Percentiles rank a stretch among this genome's conserved stretches.
These are phyloP conservation scores for Cebidichthys violaceus DNA, from an alignment of 2,113 vertebrate genomes.

Conservation along the genomic window DNA sequence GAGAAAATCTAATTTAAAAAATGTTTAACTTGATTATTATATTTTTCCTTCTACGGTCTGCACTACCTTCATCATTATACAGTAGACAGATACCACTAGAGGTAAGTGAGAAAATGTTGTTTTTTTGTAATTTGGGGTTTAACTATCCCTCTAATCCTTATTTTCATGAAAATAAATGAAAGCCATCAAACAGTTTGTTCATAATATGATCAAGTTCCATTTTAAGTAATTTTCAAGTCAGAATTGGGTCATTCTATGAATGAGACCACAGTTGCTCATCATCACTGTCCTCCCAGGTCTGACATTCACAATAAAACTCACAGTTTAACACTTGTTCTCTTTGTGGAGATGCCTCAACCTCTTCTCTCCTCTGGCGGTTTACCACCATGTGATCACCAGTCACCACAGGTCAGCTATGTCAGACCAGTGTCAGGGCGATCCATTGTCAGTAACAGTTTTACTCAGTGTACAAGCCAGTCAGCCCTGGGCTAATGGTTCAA, in stretches of 20 bases:
- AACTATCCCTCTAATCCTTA: neutral
- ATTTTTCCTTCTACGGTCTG: neutral
- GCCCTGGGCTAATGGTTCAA: neutral
- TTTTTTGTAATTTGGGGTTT: neutral
- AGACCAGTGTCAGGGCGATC: neutral
- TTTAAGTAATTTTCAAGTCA: neutral
- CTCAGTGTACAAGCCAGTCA: neutral
- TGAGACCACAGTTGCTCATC: neutral
- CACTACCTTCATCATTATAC: too few species aligned
- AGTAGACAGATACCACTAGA: too few species aligned
- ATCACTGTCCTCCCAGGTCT: neutral
- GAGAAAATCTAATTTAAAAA: too few species aligned
- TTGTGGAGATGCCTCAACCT: conserved; percentile 15
- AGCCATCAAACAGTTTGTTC: neutral
- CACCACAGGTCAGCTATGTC: conserved; percentile 23
- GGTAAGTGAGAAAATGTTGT: too few species aligned
- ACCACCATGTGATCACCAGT: conserved; percentile 23
- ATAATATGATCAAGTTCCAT: neutral
- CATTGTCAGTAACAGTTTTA: neutral
- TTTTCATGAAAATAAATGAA: neutral
- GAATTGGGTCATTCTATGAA: neutral
- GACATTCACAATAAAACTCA: neutral
- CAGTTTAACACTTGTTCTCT: conserved; percentile 33
- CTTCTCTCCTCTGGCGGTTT: neutral
- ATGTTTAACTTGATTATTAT: too few species aligned